Base-by-base conservation (phyloP, 2,797 vertebrate species). In the Cuniculus paca region DNA sequence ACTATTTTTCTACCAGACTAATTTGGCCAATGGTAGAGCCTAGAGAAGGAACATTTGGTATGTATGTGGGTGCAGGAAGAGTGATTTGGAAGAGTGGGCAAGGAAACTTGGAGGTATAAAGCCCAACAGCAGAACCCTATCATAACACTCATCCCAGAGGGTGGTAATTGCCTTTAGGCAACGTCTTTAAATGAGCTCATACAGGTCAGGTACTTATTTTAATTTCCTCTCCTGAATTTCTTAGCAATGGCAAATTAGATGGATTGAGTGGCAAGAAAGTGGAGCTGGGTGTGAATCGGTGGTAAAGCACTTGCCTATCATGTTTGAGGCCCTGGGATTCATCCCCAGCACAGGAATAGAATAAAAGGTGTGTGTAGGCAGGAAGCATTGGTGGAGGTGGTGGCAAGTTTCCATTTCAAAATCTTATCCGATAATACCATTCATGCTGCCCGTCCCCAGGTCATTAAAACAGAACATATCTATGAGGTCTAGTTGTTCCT, bases 191-290 rank as follows among this genome's bases (percentile, higher is more conserved):
- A 90, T 6, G 77, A 74, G n/a, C 11, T 90, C 78, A 60, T 4
- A 2, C 34, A 74, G 34, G 26, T 54, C 45, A 72, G 16, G 39
- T 19, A 20, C 34, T 58, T 48, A 16, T 36, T 72, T 48, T 39
- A 22, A 52, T 91, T 77, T 87, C 42, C 48, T 87, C 39, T 39
- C 22, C n/a, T 52, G 9, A 14, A 14, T 50, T 72, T 90, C 87
- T 93, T 56, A 88, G 61, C 13, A 74, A 72, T 28, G 42, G 5
- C 56, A 28, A 45, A 24, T 79, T 45, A 54, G 31, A 54, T n/a
- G 31, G 61, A 88, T 34, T 79, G 82, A 88, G 82, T 56, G 87
- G 78, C 31, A 84, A 50, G 19, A 86, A 95, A 65, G 45, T 68
- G 61, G 60, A 48, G 5, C 61, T 16, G 20, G 61, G 31, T 84